Evolutionary conservation across 2,113 vertebrate genomes (phyloP).

Genomic region (Poicephalus meyeri): DNA sequence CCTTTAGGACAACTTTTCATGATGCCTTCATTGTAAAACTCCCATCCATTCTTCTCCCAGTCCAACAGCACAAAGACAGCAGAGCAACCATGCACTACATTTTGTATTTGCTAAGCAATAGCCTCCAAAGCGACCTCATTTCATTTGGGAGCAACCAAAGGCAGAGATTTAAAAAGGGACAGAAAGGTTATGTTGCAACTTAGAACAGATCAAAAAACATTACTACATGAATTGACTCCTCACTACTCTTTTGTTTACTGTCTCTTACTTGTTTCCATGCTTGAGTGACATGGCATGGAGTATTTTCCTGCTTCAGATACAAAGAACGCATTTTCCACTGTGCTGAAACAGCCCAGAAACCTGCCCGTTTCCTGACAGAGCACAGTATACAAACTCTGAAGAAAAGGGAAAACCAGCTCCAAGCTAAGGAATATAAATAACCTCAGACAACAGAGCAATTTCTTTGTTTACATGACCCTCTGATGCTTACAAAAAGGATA

Average conservation of each 20-base stretch:
- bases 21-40: neutral
- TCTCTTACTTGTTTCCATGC: neutral
- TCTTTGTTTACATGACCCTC: neutral
- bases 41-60: neutral
- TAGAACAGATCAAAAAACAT: neutral
- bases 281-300: neutral
- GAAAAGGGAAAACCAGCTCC: slow-evolving; percentile 8
- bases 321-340: neutral
- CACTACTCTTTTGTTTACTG: neutral
- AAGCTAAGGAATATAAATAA: slow-evolving; percentile 11
- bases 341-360: neutral
- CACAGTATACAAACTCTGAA: slow-evolving; percentile 22
- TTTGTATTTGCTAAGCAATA: neutral
- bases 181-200: neutral
- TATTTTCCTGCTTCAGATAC: neutral
- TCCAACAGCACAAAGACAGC: neutral
- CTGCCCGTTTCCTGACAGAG: neutral
- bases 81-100: neutral
- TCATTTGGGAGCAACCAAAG: neutral
- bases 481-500: slow-evolving; percentile 7
- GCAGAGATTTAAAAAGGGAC: neutral
- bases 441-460: neutral
- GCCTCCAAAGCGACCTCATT: neutral
- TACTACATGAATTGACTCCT: neutral
- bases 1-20: neutral